Base-by-base conservation (phyloP, 2,888 invertebrate genomes). In the Euspilapteryx auroguttella region DNA sequence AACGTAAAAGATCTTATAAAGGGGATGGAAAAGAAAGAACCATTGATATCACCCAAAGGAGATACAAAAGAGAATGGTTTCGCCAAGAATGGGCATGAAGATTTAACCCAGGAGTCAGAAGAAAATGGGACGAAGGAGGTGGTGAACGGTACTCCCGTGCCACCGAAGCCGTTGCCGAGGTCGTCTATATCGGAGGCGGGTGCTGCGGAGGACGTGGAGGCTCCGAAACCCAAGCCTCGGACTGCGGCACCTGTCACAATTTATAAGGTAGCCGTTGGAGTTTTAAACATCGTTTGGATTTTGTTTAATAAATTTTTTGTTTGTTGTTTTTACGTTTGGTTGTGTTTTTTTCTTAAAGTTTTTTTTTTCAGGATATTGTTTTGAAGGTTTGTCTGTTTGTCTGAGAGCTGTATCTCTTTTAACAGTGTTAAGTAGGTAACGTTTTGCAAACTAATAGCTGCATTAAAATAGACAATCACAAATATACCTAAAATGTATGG, bases 161-260 rank as follows among this genome's bases (percentile, higher is more conserved):
- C 86, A 2, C 90, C 90, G 0, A 90, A 89, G 52, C 90, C 91
- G 9, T 68, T 90, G 63, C 90, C 91, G 1, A 79, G 90, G 42
- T 85, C 87, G 0, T 89, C 89, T 9, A 79, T 90, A 31, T 86
- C 87, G 1, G 89, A 89, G 44, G 78, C 79, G 2, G 79, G 78
- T 0, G 54, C 71, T 1, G 48, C 55, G 7, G 80, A 81, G 15
- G 80, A 81, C 13, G 49, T 44, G 3, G 76, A 73, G 38, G 58
- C 57, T 1, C 65, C 75, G 1, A 71, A 71, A 31, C 86, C 87
- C 9, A 85, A 84, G 46, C 88, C 90, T 4, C 79, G 91, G 54
- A 88, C 81, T 1, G 63, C 80, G 10, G 65, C 69, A 32, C 77
- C 81, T 3, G 79, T 82, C 24, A 81, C 86, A 39, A 85, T 88